Conservation (phyloP, 2,113 vertebrate species). For the Gasterosteus nipponicus region DNA sequence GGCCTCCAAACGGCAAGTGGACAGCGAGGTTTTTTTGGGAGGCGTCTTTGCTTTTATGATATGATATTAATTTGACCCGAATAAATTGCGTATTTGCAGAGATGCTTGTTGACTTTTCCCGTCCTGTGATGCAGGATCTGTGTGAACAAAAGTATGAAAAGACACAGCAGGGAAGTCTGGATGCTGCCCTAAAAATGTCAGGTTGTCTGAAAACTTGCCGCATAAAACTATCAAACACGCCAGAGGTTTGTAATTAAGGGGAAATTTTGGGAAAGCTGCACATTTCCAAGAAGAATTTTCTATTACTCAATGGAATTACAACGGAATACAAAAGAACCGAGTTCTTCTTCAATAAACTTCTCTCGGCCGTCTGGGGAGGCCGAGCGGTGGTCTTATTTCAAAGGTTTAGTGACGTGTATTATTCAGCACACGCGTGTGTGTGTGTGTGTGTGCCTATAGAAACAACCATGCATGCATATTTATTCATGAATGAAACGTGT, state of each 20-base stretch:
- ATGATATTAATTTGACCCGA: constrained; percentile 16
- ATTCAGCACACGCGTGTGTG: neutral
- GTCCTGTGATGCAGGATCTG: neutral
- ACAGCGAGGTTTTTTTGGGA: constrained; percentile 1
- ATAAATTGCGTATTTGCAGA: neutral
- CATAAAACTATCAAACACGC: constrained; percentile 22
- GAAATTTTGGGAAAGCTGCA: constrained; percentile 31
- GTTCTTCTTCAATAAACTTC: constrained; percentile 7
- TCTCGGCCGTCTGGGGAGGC: neutral
- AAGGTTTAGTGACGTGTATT: neutral
- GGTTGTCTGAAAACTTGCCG: constrained; percentile 17
- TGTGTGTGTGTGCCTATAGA: neutral
- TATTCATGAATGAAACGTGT: too few species aligned
- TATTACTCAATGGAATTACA: constrained; percentile 18
- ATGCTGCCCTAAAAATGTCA: constrained; percentile 46
- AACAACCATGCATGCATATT: too few species aligned
- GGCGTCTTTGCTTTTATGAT: neutral
- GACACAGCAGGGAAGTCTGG: constrained; percentile 26
- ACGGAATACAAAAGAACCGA: constrained; percentile 10
- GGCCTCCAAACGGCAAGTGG: constrained; percentile 22
- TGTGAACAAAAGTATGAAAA: constrained; percentile 16
- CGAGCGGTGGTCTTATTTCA: neutral
- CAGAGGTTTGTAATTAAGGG: constrained; percentile 19
- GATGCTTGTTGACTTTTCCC: neutral
- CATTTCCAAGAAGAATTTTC: constrained; percentile 11